phyloP scores from a whole-genome alignment of 1,140 invertebrate species.

The Ostrea edulis region DNA sequence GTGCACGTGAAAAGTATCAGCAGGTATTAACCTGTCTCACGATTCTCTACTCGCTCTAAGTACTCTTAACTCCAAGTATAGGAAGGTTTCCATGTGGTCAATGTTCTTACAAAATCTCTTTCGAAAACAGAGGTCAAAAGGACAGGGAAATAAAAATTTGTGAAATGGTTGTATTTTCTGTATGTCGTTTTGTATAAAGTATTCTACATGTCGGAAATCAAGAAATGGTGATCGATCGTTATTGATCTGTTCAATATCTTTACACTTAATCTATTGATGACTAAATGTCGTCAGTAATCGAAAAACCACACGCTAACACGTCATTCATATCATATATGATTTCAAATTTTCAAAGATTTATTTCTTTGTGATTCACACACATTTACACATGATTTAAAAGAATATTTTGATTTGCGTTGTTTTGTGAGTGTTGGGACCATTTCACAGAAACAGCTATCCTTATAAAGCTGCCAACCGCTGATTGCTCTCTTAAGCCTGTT shows the following conservation, averaged over 20 bases:
- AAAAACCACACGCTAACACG: not conserved
- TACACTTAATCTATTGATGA: not conserved
- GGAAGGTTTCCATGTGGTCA: not conserved
- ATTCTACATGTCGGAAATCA: not conserved
- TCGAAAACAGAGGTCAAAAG: not conserved
- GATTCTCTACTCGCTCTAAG: too few relatives aligned
- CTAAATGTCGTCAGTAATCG: not conserved
- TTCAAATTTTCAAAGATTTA: not conserved
- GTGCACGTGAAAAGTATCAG: too few relatives aligned
- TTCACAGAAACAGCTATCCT: not conserved
- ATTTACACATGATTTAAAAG: not conserved
- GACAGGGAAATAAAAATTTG: not conserved
- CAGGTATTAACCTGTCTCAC: too few relatives aligned
- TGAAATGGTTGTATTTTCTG: too few relatives aligned
- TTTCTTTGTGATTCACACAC: not conserved
- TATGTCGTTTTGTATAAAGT: too few relatives aligned
- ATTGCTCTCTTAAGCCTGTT: too few relatives aligned
- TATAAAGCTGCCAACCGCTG: too few relatives aligned
- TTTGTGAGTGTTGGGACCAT: not conserved
- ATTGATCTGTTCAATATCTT: not conserved
- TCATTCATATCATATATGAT: not conserved
- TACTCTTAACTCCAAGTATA: too few relatives aligned
- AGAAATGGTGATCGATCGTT: not conserved
- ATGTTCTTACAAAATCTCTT: not conserved
- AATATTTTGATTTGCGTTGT: not conserved